phyloP scores from a whole-genome alignment of 30 jellyfish, hydroid and myxozoan genomes.

The Nemopilema nomurai region DNA sequence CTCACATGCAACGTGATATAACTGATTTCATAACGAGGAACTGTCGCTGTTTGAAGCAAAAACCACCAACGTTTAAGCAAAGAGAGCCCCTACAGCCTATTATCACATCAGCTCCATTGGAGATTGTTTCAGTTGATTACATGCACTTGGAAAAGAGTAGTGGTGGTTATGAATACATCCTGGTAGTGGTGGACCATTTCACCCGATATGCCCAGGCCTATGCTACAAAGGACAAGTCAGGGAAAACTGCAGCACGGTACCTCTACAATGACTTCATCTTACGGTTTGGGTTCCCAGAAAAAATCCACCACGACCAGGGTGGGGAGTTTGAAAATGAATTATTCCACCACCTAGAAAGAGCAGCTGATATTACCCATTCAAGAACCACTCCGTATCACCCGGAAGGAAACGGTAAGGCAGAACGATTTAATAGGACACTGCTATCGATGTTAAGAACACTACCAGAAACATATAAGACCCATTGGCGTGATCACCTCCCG shows the following conservation, averaged over 20 bases:
- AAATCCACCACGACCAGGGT: constrained; percentile 63
- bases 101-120: constrained; percentile 24
- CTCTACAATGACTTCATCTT: constrained; percentile 28
- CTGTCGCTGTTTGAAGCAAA: constrained; percentile 46
- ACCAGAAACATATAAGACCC: constrained; percentile 24
- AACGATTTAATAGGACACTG: constrained; percentile 34
- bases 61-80: constrained; percentile 30
- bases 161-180: constrained; percentile 54
- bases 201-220: constrained; percentile 72
- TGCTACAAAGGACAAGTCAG: constrained; percentile 58
- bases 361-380: no score
- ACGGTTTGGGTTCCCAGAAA: constrained; percentile 46
- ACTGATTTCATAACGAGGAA: constrained; percentile 28
- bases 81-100: constrained; percentile 41
- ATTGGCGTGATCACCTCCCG: constrained; percentile 52
- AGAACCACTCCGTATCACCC: constrained; percentile 64
- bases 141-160: constrained; percentile 16
- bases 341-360: no score
- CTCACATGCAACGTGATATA: constrained; percentile 57
- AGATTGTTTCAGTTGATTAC: constrained; percentile 23
- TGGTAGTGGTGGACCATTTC: constrained; percentile 58
- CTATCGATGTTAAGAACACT: constrained; percentile 42
- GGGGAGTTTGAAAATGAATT: constrained; percentile 52
- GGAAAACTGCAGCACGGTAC: constrained; percentile 35
- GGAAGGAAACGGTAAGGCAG: constrained; percentile 40